phyloP scores from a whole-genome alignment of 2,888 invertebrate genomes.

The Sesia apiformis region DNA sequence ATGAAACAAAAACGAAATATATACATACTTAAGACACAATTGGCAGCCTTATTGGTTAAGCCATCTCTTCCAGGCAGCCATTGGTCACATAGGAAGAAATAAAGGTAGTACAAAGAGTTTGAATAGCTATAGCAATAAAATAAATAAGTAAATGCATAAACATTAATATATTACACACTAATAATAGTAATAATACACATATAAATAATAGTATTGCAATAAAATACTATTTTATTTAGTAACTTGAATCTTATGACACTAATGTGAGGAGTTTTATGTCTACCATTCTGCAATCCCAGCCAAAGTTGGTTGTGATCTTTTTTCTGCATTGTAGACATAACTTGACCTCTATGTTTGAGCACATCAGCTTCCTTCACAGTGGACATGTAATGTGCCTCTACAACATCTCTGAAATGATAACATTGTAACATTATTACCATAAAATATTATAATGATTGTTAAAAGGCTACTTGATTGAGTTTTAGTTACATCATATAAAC shows the following conservation, averaged over 20 bases:
- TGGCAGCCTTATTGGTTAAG: no score
- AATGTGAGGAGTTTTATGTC: not conserved
- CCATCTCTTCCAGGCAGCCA: no score
- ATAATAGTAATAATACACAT: not conserved
- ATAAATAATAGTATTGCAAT: not conserved
- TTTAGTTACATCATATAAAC: not conserved
- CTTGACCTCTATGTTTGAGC: constrained; percentile 94
- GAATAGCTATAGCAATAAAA: no score
- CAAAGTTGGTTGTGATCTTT: constrained; percentile 98
- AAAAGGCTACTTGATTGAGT: no score
- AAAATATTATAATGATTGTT: no score
- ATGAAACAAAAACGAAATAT: no score
- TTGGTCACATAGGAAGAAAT: no score
- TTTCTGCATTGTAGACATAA: constrained; percentile 93
- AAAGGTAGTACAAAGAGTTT: no score
- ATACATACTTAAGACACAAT: no score
- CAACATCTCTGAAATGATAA: constrained; percentile 80
- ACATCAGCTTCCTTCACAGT: constrained; percentile 98
- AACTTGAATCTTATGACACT: not conserved
- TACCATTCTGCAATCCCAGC: constrained; percentile 94
- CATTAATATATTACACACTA: no score
- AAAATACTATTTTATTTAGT: not conserved
- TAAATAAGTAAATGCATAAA: no score
- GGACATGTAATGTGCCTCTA: constrained; percentile 96
- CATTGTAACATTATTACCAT: not conserved